A percentile compares a stretch with the other conserved stretches of the same genome.
phyloP scores from a whole-genome alignment of 2,797 vertebrate species.

The Lithobates sylvaticus region DNA sequence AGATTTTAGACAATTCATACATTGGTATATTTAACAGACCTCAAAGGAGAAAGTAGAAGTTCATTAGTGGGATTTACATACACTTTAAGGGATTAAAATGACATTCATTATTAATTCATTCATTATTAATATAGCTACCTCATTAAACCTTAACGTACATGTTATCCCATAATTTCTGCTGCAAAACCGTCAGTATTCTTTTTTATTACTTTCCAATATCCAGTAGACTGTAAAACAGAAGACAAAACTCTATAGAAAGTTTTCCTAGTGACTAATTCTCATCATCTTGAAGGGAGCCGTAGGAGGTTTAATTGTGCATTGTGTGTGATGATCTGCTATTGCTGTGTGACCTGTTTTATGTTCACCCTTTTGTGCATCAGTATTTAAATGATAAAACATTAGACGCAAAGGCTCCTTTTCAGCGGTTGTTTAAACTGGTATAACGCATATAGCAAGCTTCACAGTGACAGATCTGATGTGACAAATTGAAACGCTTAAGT shows the following conservation, averaged over 20 bases:
- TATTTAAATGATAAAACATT: conserved; percentile 1
- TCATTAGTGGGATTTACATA: too few species aligned
- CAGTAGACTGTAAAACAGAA: not conserved
- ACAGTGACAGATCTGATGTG: conserved; percentile 14
- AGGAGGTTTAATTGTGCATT: conserved; percentile 5
- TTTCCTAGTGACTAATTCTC: not conserved
- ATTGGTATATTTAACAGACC: too few species aligned
- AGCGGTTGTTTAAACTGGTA: not conserved
- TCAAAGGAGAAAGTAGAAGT: too few species aligned
- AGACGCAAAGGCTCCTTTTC: not conserved
- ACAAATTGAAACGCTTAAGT: conserved; percentile 14
- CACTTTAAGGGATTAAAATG: too few species aligned
- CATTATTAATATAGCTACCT: not conserved
- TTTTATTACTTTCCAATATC: not conserved
- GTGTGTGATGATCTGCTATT: not conserved
- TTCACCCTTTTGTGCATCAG: not conserved
- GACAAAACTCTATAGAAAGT: not conserved
- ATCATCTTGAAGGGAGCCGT: not conserved
- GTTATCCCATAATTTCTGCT: not conserved
- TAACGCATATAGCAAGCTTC: not conserved
- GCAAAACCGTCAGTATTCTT: not conserved
- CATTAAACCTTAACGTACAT: not conserved
- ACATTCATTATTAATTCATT: too few species aligned
- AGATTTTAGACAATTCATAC: too few species aligned
- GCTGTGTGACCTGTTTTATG: conserved; percentile 3